These are phyloP conservation scores for Halocynthia aurantium DNA, from an alignment of 23 tunicate species.

Conservation along the genomic window DNA sequence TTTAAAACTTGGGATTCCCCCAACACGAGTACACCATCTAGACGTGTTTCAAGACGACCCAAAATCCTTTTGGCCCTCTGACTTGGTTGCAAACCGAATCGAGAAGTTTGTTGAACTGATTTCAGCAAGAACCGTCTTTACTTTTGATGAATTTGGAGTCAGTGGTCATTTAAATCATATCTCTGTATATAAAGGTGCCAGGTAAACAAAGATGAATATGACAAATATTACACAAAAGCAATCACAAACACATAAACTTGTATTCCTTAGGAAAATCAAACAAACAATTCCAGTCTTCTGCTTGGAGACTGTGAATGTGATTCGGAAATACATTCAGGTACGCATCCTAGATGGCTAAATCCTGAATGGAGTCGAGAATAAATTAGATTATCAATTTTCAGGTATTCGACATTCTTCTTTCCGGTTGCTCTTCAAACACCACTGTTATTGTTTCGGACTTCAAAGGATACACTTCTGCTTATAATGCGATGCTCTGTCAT, in stretches of 20 bases:
- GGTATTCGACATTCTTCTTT: constrained; percentile 43
- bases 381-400: not conserved
- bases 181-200: constrained; percentile 46
- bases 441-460: not conserved
- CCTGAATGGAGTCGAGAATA: not conserved
- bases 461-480: constrained; percentile 24
- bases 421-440: not conserved
- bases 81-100: constrained; percentile 23
- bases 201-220: constrained; percentile 18
- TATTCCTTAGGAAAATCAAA: constrained; percentile 1
- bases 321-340: constrained; percentile 56
- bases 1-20: constrained; percentile 47
- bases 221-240: too few species aligned
- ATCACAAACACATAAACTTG: too few species aligned
- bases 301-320: constrained; percentile 24
- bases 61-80: constrained; percentile 20
- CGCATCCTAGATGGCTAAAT: not conserved
- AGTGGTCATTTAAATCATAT: constrained; percentile 68
- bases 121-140: constrained; percentile 26
- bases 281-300: constrained; percentile 9
- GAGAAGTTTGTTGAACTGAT: constrained; percentile 13
- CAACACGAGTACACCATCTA: constrained; percentile 25
- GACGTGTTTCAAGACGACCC: constrained; percentile 57
- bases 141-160: constrained; percentile 74
- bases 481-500: constrained; percentile 72